Conservation (phyloP, 2,888 invertebrate genomes). For the Harpalus rufipes region DNA sequence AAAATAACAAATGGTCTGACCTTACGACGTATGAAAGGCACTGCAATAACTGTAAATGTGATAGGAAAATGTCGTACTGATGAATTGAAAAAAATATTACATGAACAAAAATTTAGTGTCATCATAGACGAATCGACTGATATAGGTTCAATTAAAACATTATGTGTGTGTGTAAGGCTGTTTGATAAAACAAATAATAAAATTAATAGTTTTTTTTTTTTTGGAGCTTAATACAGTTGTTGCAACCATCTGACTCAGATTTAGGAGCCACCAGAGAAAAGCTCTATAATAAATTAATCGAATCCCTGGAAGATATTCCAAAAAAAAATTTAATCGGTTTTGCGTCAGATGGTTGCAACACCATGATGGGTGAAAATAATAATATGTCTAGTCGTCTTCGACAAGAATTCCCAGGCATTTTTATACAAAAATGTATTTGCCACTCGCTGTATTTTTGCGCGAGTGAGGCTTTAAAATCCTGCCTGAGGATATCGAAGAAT, state of each 20-base stretch:
- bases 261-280: neutral
- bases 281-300: neutral
- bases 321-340: no score
- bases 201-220: neutral
- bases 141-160: slow-evolving; percentile 14
- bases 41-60: neutral
- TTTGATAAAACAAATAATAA: neutral
- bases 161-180: neutral
- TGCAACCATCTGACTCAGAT: neutral
- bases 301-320: no score
- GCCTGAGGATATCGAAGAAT: neutral
- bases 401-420: no score
- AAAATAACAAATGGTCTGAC: neutral
- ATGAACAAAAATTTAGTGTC: neutral
- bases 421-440: no score
- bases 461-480: no score
- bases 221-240: neutral
- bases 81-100: neutral
- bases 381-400: no score
- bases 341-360: no score
- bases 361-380: no score
- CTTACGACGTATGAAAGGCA: neutral
- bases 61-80: slow-evolving; percentile 4
- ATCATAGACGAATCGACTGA: slow-evolving; percentile 3
- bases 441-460: no score